Evolutionary conservation across 2,888 invertebrate species (phyloP).

Genomic region (Anaspis maculata): DNA sequence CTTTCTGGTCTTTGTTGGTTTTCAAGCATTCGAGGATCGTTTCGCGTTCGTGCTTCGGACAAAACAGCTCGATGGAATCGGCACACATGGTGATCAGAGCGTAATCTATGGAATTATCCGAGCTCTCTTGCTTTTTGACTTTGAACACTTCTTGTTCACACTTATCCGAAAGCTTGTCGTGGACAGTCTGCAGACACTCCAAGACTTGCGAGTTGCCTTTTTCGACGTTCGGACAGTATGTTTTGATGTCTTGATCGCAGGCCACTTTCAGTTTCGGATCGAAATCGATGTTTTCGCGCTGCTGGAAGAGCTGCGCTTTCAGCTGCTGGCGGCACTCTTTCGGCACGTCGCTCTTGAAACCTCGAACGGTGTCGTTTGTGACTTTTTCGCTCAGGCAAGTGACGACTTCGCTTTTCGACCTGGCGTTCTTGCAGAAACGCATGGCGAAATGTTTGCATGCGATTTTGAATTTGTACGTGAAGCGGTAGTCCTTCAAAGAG

Average conservation of each 20-base stretch:
- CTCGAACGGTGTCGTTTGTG: conserved; percentile 76
- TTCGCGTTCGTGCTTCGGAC: conserved; percentile 61
- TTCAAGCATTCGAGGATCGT: conserved; percentile 72
- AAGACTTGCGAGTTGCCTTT: conserved; percentile 62
- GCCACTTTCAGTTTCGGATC: conserved; percentile 77
- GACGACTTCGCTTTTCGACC: conserved; percentile 73
- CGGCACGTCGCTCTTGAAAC: conserved; percentile 68
- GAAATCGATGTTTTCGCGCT: conserved; percentile 79
- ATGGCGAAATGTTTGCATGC: conserved; percentile 79
- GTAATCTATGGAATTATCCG: conserved; percentile 82
- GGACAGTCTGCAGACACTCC: conserved; percentile 64
- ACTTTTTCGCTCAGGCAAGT: conserved; percentile 84
- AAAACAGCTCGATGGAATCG: conserved; percentile 78
- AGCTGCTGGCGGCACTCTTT: conserved; percentile 88
- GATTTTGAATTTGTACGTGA: conserved; percentile 90
- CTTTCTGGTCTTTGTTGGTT: conserved; percentile 63
- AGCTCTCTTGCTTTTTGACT: conserved; percentile 75
- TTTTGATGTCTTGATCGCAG: conserved; percentile 71
- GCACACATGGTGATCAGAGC: conserved; percentile 76
- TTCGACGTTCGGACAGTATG: conserved; percentile 59
- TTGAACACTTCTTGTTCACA: conserved; percentile 81
- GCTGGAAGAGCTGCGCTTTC: conserved; percentile 82
- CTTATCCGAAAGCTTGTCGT: conserved; percentile 52
- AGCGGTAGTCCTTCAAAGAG: conserved; percentile 85
- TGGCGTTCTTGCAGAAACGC: conserved; percentile 58